Base-by-base conservation (phyloP, 2,888 invertebrate species). In the Diarsia rubi region DNA sequence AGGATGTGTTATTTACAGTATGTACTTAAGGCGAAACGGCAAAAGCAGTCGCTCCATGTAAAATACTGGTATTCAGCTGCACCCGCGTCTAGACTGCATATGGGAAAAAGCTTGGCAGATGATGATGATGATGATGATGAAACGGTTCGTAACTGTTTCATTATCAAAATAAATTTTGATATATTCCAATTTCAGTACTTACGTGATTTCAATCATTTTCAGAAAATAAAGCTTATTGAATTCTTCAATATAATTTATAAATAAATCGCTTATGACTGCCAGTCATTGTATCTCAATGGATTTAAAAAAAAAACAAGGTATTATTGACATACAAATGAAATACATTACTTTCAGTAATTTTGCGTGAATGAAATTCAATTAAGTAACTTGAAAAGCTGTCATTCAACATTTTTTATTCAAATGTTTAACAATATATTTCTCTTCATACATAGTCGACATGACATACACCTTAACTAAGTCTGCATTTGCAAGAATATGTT, bases 401-500 rank as follows among this genome's bases (percentile, higher is more conserved):
- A 16, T n/a, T 44, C 24, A 12, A 24, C 4, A 47, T 59, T 1
- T 65, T 59, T 0, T 24, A 11, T 49, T 19, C 12, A 49, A n/a
- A 66, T n/a, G 2, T 54, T 31, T 37, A 4, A 19, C 16, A n/a
- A 37, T 44, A 12, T 19, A 21, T 59, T 31, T 31, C 11, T 59
- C 31, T 19, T 4, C 31, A 47, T 3, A 44, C 9, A 12, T n/a
- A 27, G 27, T 21, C 21, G 21, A 59, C 31, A 31, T 52, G 2
- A 19, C 31, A 42, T 3, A 14, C 57, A 24, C 27, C 19, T 65
- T 59, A 57, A 64, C 16, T 44, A 59, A 68, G 24, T 75, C 24
- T 71, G 16, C 24, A 70, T 76, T 70, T 81, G 64, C 77, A 24
- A 49, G 63, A 76, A 59, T 52, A 31, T 76, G 67, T 67, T 75